Percentiles rank a stretch among this genome's conserved stretches.
These are phyloP conservation scores for Saturnia pavonia DNA, from an alignment of 2,888 invertebrate species.

Conservation along the genomic window DNA sequence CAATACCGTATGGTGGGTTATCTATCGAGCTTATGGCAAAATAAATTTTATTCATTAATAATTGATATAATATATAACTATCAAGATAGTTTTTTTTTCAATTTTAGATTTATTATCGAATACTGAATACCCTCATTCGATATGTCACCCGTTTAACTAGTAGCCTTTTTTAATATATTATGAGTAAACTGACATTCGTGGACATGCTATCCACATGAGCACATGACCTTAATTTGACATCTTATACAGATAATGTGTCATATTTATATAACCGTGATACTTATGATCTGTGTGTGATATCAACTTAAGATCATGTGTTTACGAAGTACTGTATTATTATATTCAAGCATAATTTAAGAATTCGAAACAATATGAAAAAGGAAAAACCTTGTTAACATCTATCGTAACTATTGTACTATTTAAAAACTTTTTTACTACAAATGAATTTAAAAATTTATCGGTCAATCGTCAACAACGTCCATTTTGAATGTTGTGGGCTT, in stretches of 20 bases:
- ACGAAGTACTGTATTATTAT: not conserved
- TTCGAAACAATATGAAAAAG: not conserved
- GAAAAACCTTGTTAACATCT: not conserved
- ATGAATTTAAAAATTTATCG: slow-evolving; percentile 4
- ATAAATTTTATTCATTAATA: no score
- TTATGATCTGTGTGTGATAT: no score
- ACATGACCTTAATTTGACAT: not conserved
- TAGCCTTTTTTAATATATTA: not conserved
- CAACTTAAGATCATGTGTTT: no score
- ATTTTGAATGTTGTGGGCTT: slow-evolving; percentile 67
- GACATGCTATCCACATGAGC: not conserved
- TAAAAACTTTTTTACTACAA: not conserved
- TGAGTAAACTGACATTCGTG: not conserved
- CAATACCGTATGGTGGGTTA: no score
- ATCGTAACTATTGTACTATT: no score
- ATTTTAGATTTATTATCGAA: not conserved
- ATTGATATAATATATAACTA: no score
- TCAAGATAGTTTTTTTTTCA: not conserved
- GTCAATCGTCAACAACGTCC: slow-evolving; percentile 70
- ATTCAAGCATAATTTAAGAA: not conserved
- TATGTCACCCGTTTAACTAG: not conserved
- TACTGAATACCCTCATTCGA: not conserved
- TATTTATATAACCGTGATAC: no score
- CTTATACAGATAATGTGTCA: no score
- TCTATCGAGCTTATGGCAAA: no score